A percentile compares a stretch with the other conserved stretches of the same genome.
Evolutionary conservation across 1,140 invertebrate genomes (phyloP).

Genomic region (Tenebrio molitor): DNA sequence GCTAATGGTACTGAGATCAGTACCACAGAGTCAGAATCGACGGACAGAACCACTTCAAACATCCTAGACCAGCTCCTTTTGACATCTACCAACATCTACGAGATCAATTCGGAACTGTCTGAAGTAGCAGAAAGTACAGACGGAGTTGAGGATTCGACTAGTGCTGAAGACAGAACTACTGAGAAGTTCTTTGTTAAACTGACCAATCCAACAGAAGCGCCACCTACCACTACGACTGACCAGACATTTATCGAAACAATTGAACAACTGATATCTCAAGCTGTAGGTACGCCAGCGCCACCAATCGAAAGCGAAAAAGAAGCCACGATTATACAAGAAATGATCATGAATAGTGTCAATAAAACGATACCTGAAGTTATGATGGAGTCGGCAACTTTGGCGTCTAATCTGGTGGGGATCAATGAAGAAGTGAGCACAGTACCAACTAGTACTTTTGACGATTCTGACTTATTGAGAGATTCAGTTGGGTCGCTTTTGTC

Average conservation of each 20-base stretch:
- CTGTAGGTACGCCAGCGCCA: conserved; percentile 50
- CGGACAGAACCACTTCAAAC: conserved; percentile 41
- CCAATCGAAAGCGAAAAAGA: conserved; percentile 41
- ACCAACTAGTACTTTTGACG: conserved; percentile 21
- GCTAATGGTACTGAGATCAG: too few relatives aligned
- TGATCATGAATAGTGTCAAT: conserved; percentile 50
- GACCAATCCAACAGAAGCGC: conserved; percentile 8
- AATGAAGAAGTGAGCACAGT: conserved; percentile 37
- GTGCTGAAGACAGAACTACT: conserved; percentile 41
- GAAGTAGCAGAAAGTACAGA: conserved; percentile 8
- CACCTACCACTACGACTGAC: conserved; percentile 51
- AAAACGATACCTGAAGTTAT: conserved; percentile 65
- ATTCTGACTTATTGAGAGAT: conserved; percentile 47
- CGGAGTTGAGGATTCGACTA: conserved; percentile 14
- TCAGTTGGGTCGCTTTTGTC: conserved; percentile 56
- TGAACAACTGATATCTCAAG: conserved; percentile 61
- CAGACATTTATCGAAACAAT: conserved; percentile 57
- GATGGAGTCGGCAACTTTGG: conserved; percentile 65
- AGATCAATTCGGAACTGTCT: conserved; percentile 60
- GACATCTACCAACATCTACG: conserved; percentile 61
- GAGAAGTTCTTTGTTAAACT: conserved; percentile 39
- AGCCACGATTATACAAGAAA: conserved; percentile 46
- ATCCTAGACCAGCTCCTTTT: conserved; percentile 55
- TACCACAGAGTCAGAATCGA: conserved; percentile 21
- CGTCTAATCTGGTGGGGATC: conserved; percentile 64